These are phyloP conservation scores for Euschistus heros DNA, from an alignment of 1,140 invertebrate species.

Conservation along the genomic window DNA sequence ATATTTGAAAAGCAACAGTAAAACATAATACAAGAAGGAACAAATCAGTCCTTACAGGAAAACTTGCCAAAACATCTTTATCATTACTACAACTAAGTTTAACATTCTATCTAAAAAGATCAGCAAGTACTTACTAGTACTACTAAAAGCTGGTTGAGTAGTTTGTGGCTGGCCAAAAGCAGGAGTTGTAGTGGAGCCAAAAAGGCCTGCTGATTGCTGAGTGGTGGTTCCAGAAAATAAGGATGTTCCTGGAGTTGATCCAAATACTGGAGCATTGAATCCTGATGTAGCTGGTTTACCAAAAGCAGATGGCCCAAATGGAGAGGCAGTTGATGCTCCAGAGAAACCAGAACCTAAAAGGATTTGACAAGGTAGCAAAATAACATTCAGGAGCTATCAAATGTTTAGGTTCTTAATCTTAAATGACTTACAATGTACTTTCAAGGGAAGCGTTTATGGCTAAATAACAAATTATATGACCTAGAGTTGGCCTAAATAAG, in stretches of 20 bases:
- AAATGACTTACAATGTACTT: no score
- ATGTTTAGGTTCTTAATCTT: no score
- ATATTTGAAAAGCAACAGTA: no score
- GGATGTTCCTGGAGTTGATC: conserved; percentile 38
- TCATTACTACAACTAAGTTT: no score
- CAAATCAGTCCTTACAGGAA: no score
- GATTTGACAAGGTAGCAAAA: no score
- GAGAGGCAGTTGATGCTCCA: conserved; percentile 21
- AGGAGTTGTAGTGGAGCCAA: conserved; percentile 36
- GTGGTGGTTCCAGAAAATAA: conserved; percentile 48
- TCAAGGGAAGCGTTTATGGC: no score
- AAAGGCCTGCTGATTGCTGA: conserved; percentile 38
- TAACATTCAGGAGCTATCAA: no score
- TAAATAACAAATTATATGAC: no score
- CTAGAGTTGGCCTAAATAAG: no score
- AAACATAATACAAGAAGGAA: no score
- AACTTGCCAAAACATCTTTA: no score
- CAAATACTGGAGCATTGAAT: conserved; percentile 43
- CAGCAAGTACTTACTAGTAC: conserved; percentile 10
- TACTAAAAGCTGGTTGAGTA: conserved; percentile 30
- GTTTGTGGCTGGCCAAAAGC: conserved; percentile 33
- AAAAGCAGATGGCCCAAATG: conserved; percentile 41
- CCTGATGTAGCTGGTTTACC: conserved; percentile 41
- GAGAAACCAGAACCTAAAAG: background rate
- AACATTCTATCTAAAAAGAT: background rate